Evolutionary conservation across 2,888 invertebrate species (phyloP).

Genomic region (Drosophila testacea): DNA sequence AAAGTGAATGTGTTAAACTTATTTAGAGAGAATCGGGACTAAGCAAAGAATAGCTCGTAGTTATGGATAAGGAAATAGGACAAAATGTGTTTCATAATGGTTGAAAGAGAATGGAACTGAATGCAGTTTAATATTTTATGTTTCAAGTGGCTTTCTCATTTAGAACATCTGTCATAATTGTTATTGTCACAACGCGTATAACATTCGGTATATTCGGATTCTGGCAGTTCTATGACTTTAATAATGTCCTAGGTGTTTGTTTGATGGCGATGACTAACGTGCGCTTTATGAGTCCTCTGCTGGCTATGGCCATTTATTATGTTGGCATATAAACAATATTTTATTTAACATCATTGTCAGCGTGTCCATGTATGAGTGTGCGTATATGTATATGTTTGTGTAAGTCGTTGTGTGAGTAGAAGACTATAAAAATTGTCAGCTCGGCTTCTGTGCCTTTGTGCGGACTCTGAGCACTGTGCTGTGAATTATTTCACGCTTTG

Average conservation of each 20-base stretch:
- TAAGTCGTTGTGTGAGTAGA: slow-evolving; percentile 6
- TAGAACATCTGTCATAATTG: slow-evolving; percentile 76
- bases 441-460: slow-evolving; percentile 56
- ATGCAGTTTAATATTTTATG: slow-evolving; percentile 18
- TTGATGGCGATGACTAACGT: slow-evolving; percentile 64
- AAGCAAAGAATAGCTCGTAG: background rate
- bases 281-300: slow-evolving; percentile 67
- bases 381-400: slow-evolving; percentile 12
- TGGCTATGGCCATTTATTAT: slow-evolving; percentile 74
- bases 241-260: slow-evolving; percentile 62
- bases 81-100: background rate
- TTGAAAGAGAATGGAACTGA: no score
- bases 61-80: background rate
- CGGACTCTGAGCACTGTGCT: slow-evolving; percentile 47
- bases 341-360: slow-evolving; percentile 80
- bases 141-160: slow-evolving; percentile 1
- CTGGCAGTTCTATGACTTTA: slow-evolving; percentile 33
- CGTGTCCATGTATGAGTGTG: slow-evolving; percentile 4
- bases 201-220: slow-evolving; percentile 13
- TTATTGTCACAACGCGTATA: slow-evolving; percentile 47
- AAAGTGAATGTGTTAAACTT: slow-evolving; percentile 18
- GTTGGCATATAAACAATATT: slow-evolving; percentile 79
- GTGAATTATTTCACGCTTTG: slow-evolving; percentile 81
- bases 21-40: background rate
- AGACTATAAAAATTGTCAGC: slow-evolving; percentile 81